Conservation (phyloP, 2,888 invertebrate genomes). For the Acleris holmiana region DNA sequence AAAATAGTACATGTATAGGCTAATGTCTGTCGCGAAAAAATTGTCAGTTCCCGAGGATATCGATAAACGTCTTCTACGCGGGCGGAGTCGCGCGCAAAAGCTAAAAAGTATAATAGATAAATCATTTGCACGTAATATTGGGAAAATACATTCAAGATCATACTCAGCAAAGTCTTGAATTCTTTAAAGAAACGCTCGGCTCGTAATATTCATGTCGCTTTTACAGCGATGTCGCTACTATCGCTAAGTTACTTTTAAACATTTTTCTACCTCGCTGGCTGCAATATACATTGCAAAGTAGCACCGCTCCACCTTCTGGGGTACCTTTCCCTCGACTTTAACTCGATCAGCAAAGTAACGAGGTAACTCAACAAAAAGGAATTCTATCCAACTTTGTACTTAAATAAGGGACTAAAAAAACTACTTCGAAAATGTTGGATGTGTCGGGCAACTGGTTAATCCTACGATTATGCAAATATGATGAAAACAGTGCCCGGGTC, state of each 20-base stretch:
- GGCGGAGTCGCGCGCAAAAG: too few species aligned
- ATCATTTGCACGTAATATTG: too few species aligned
- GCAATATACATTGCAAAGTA: conserved; percentile 29
- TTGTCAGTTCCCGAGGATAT: too few species aligned
- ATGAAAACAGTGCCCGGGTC: conserved; percentile 45
- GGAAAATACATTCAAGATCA: too few species aligned
- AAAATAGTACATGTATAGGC: too few species aligned
- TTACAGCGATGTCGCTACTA: conserved; percentile 13
- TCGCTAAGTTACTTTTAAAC: conserved; percentile 30
- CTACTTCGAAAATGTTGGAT: conserved; percentile 23
- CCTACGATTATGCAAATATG: conserved; percentile 62
- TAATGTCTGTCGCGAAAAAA: too few species aligned
- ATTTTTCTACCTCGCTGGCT: conserved; percentile 18
- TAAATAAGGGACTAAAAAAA: conserved; percentile 33
- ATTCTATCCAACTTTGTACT: conserved; percentile 40
- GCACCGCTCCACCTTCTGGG: conserved; percentile 8
- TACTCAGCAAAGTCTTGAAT: not conserved
- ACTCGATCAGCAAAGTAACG: conserved; percentile 31
- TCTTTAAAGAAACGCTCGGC: not conserved
- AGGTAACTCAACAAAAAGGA: conserved; percentile 39
- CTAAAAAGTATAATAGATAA: too few species aligned
- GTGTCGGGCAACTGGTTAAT: conserved; percentile 42
- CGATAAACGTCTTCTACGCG: too few species aligned
- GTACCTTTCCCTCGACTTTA: conserved; percentile 28
- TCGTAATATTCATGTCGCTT: conserved; percentile 1